Evolutionary conservation across 1,140 invertebrate genomes (phyloP).

Genomic region (Camponotus vicinus): DNA sequence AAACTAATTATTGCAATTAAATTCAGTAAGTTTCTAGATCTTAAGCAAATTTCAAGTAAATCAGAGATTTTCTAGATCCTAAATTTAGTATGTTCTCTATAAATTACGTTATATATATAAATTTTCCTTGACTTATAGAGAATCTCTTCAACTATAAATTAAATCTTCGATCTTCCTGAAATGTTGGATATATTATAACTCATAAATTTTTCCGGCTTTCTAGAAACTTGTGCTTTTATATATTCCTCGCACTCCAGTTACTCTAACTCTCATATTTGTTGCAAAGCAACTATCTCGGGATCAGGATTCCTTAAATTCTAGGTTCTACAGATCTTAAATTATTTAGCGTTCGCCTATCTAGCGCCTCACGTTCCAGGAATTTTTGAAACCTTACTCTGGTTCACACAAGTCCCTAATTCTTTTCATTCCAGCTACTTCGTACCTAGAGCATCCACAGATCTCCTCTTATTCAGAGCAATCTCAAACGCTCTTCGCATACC

Average conservation of each 20-base stretch:
- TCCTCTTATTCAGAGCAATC: constrained; percentile 31
- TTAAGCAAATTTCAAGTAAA: background rate
- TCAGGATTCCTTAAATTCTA: constrained; percentile 38
- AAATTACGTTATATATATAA: background rate
- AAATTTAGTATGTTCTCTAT: background rate
- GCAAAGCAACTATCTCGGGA: constrained; percentile 20
- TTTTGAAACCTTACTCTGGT: constrained; percentile 14
- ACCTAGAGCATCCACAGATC: background rate
- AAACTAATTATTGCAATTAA: constrained; percentile 22
- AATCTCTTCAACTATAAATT: background rate
- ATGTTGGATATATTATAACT: background rate
- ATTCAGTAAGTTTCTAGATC: background rate
- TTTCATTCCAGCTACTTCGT: constrained; percentile 32
- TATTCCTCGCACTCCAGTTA: background rate
- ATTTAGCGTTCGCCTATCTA: constrained; percentile 21
- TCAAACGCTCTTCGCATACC: constrained; percentile 9
- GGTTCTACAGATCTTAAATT: constrained; percentile 18
- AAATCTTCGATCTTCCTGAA: constrained; percentile 1
- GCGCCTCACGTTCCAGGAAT: constrained; percentile 19
- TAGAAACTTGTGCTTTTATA: background rate
- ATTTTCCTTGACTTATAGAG: background rate
- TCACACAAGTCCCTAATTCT: constrained; percentile 20
- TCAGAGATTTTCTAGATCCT: background rate
- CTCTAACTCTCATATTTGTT: constrained; percentile 13
- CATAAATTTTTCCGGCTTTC: constrained; percentile 3